Conservation (phyloP, 2,888 invertebrate species). For the Watsonalla binaria region DNA sequence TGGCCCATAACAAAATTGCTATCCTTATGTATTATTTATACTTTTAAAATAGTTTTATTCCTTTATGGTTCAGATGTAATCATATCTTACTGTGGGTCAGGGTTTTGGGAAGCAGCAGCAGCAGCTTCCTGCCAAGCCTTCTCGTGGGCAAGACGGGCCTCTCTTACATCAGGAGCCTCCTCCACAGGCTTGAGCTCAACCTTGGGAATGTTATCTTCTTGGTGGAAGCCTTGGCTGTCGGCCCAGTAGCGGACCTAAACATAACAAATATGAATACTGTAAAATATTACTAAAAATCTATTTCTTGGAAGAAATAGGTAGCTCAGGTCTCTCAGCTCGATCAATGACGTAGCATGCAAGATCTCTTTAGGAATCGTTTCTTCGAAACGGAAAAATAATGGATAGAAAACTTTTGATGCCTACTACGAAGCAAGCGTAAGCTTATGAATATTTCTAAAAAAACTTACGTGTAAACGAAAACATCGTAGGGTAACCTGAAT, state of each 20-base stretch:
- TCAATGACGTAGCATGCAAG: no score
- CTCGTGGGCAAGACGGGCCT: conserved; percentile 83
- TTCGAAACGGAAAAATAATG: no score
- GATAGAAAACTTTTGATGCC: no score
- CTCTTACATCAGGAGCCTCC: conserved; percentile 84
- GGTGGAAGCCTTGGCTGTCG: conserved; percentile 87
- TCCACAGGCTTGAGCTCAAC: conserved; percentile 80
- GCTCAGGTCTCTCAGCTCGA: no score
- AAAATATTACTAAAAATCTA: background rate
- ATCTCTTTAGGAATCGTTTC: no score
- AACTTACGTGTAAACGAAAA: no score
- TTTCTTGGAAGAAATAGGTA: background rate
- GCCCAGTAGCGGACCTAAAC: conserved; percentile 84
- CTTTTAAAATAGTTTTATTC: no score
- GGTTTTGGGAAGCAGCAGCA: conserved; percentile 53
- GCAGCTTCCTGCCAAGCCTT: conserved; percentile 82
- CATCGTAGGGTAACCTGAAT: no score
- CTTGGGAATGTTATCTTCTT: conserved; percentile 84
- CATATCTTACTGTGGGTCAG: conserved; percentile 45
- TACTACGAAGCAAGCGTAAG: no score
- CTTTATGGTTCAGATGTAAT: background rate
- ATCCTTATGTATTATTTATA: no score
- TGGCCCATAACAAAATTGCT: no score
- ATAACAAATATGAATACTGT: background rate
- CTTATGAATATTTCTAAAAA: no score